Evolutionary conservation across 2,113 vertebrate species (phyloP).

Genomic region (Mesoclemmys tuberculata): DNA sequence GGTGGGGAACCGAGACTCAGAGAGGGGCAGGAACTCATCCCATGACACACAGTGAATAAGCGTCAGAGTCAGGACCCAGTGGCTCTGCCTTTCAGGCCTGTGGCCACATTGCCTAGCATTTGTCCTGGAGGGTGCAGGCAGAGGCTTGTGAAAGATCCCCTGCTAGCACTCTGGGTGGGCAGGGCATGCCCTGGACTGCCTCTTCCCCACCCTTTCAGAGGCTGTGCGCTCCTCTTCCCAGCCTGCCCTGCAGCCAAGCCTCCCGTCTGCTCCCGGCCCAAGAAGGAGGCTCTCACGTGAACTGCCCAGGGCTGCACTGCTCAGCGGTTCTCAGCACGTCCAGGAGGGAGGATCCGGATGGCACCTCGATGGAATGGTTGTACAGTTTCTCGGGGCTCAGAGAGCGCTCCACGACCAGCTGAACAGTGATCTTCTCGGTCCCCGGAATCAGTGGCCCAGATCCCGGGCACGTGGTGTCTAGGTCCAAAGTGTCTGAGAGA

Average conservation of each 20-base stretch:
- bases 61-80: not conserved
- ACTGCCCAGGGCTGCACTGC: slow-evolving; percentile 33
- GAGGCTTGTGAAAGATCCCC: not conserved
- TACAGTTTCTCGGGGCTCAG: slow-evolving; percentile 19
- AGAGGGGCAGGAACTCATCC: not conserved
- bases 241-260: no score
- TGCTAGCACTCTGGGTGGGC: not conserved
- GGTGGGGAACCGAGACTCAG: not conserved
- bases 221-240: not conserved
- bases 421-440: slow-evolving; percentile 51
- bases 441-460: fast-evolving
- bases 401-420: slow-evolving; percentile 80
- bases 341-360: slow-evolving; percentile 77
- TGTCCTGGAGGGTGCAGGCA: not conserved
- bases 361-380: slow-evolving; percentile 23
- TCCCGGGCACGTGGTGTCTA: slow-evolving; percentile 29
- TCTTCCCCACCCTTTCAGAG: not conserved
- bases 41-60: not conserved
- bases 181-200: not conserved
- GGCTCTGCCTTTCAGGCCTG: not conserved
- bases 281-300: slow-evolving; percentile 79
- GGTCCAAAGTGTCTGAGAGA: slow-evolving; percentile 77
- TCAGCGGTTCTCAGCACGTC: slow-evolving; percentile 78
- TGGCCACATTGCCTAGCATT: not conserved
- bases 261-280: not conserved